phyloP scores from a whole-genome alignment of 2,797 vertebrate species.

The Chromobotia macracanthus region DNA sequence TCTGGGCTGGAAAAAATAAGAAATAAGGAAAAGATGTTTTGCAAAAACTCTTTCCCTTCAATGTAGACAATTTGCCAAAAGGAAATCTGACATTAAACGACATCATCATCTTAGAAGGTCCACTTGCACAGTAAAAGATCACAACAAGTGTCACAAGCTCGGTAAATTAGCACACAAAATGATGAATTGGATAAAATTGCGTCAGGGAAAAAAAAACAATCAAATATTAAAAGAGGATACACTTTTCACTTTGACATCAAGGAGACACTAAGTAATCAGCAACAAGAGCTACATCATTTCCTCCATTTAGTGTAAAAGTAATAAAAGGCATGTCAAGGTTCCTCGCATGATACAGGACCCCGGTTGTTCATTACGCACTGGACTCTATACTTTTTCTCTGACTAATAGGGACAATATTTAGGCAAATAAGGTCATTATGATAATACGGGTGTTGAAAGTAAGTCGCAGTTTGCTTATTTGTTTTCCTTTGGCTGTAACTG shows the following conservation, averaged over 20 bases:
- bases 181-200: slow-evolving; percentile 85
- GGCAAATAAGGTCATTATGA: slow-evolving; percentile 78
- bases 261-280: slow-evolving; percentile 74
- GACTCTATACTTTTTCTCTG: slow-evolving; percentile 71
- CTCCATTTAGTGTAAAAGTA: slow-evolving; percentile 82
- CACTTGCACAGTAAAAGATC: slow-evolving; percentile 75
- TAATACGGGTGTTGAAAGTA: slow-evolving; percentile 76
- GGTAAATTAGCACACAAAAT: slow-evolving; percentile 76
- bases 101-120: slow-evolving; percentile 67
- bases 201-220: slow-evolving; percentile 73
- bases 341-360: slow-evolving; percentile 63
- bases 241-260: slow-evolving; percentile 78
- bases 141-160: slow-evolving; percentile 74
- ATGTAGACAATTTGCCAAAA: slow-evolving; percentile 68
- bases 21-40: slow-evolving; percentile 63
- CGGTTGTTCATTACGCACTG: slow-evolving; percentile 73
- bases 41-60: slow-evolving; percentile 60
- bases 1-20: slow-evolving; percentile 47
- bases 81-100: slow-evolving; percentile 78
- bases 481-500: slow-evolving; percentile 73
- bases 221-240: slow-evolving; percentile 84
- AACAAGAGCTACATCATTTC: slow-evolving; percentile 79
- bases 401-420: slow-evolving; percentile 78
- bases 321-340: slow-evolving; percentile 80
- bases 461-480: slow-evolving; percentile 75